Conservation (phyloP, 2,888 invertebrate species). For the Tipula vernalis region DNA sequence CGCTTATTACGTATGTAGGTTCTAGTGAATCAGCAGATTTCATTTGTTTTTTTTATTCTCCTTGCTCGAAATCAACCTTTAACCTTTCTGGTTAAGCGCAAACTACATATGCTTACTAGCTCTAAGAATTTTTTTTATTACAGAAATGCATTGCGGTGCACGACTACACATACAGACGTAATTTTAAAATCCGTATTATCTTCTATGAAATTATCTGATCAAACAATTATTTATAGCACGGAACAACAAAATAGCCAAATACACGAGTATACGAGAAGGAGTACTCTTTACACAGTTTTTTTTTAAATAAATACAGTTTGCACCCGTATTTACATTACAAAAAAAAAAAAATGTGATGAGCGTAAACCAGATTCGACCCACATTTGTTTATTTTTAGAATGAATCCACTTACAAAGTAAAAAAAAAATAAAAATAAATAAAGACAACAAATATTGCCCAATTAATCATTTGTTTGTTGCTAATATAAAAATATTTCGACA, state of each 20-base stretch:
- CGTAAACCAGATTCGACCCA: background rate
- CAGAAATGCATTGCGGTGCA: background rate
- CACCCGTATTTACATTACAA: too few relatives aligned
- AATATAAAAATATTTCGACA: background rate
- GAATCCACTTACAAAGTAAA: background rate
- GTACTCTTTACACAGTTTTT: too few relatives aligned
- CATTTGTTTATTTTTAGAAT: background rate
- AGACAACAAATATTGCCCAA: background rate
- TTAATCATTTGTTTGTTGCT: background rate
- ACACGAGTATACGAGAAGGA: too few relatives aligned
- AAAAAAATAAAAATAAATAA: background rate
- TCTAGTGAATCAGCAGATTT: background rate
- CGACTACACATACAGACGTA: too few relatives aligned
- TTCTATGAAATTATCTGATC: background rate
- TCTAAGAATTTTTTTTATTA: background rate
- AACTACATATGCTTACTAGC: background rate
- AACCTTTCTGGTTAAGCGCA: background rate
- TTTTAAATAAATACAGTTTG: too few relatives aligned
- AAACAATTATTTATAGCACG: background rate
- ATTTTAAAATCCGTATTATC: too few relatives aligned
- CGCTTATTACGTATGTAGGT: background rate
- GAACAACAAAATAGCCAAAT: too few relatives aligned
- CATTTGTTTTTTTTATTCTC: background rate
- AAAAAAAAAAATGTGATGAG: background rate
- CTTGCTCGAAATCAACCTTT: background rate